phyloP scores from a whole-genome alignment of 2,888 invertebrate genomes.

The Hermaeophaga mercurialis region DNA sequence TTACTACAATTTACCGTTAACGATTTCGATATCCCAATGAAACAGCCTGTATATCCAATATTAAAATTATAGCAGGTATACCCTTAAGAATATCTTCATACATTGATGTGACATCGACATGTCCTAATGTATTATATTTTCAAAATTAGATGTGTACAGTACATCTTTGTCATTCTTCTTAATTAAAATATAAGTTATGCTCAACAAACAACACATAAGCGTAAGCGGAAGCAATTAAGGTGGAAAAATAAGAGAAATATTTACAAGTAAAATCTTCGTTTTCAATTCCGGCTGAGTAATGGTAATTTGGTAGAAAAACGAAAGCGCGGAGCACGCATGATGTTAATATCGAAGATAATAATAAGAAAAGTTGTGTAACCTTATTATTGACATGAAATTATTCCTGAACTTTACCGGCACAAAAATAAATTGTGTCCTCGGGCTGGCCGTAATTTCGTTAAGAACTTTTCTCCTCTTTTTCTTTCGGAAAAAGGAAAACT shows the following conservation, averaged over 20 bases:
- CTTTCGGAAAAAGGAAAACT: slow-evolving; percentile 3
- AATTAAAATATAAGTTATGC: no score
- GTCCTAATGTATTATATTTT: no score
- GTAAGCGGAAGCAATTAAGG: neutral
- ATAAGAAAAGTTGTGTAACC: slow-evolving; percentile 50
- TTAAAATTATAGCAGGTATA: no score
- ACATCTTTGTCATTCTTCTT: no score
- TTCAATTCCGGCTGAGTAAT: neutral
- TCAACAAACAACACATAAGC: no score
- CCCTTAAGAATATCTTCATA: no score
- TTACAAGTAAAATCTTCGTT: neutral
- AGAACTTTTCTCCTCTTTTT: slow-evolving; percentile 29
- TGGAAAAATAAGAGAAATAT: slow-evolving; percentile 5
- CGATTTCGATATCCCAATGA: no score
- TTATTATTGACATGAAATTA: slow-evolving; percentile 50
- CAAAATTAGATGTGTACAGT: no score
- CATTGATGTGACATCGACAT: no score
- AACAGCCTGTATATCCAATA: no score
- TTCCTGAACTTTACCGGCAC: slow-evolving; percentile 37
- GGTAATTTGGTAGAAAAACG: slow-evolving; percentile 4
- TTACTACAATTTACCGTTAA: no score
- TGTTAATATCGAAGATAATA: slow-evolving; percentile 46
- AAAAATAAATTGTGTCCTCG: slow-evolving; percentile 48
- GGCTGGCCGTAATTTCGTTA: slow-evolving; percentile 40
- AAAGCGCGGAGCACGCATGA: slow-evolving; percentile 31